Evolutionary conservation across 2,797 vertebrate genomes (phyloP).

Genomic region (Crocidura indochinensis): DNA sequence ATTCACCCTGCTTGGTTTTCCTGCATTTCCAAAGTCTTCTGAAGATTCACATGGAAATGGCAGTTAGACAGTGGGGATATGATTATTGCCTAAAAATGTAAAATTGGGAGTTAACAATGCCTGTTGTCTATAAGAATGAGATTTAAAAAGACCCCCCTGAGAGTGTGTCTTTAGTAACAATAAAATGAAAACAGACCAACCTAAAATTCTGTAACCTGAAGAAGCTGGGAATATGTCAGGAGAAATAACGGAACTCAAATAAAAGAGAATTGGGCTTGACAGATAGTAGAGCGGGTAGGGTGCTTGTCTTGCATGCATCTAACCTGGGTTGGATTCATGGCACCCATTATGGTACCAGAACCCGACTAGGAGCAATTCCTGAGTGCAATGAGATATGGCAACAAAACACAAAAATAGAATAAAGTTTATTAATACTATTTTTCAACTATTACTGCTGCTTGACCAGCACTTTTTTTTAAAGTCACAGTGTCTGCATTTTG

Average conservation of each 20-base stretch:
- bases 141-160: conserved; percentile 6
- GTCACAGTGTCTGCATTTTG: background rate
- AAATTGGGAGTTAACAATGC: background rate
- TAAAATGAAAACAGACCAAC: conserved; percentile 10
- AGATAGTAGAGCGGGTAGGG: too few relatives aligned
- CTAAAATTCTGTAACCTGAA: background rate
- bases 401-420: too few relatives aligned
- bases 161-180: background rate
- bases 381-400: too few relatives aligned
- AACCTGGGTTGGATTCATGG: too few relatives aligned
- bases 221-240: background rate
- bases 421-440: too few relatives aligned
- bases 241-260: background rate
- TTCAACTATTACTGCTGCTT: background rate
- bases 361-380: too few relatives aligned
- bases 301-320: too few relatives aligned
- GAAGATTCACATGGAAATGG: conserved; percentile 6
- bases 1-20: background rate
- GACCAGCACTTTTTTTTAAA: background rate
- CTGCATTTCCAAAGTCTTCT: conserved; percentile 11
- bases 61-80: background rate
- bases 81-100: conserved; percentile 17
- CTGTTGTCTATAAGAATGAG: background rate
- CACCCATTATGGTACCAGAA: too few relatives aligned
- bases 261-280: too few relatives aligned